Evolutionary conservation across 2,888 invertebrate species (phyloP).

Genomic region (Cyrtodaria siliqua): DNA sequence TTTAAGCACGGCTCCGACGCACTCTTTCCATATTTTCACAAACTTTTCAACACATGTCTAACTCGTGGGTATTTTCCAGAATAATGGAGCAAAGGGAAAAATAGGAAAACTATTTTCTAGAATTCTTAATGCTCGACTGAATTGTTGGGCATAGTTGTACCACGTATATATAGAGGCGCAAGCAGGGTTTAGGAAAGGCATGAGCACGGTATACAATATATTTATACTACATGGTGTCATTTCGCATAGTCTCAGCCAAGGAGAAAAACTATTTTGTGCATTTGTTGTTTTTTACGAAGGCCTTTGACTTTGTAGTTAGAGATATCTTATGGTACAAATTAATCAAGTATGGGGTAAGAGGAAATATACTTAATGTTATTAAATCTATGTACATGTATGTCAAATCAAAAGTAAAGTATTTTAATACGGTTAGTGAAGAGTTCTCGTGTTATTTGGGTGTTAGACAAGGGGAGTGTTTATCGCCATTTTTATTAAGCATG

Average conservation of each 20-base stretch:
- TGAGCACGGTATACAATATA: constrained; percentile 16
- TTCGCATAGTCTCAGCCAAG: not conserved
- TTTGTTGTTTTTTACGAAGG: not conserved
- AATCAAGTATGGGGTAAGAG: not conserved
- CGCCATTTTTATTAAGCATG: constrained; percentile 1
- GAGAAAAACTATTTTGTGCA: not conserved
- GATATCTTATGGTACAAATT: constrained; percentile 3
- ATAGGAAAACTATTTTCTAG: constrained; percentile 26
- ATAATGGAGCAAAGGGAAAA: constrained; percentile 24
- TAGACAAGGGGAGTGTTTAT: constrained; percentile 4
- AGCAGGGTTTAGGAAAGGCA: constrained; percentile 26
- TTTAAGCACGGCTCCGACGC: not conserved
- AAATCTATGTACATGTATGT: constrained; percentile 1
- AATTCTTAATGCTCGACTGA: constrained; percentile 21
- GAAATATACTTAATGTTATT: not conserved
- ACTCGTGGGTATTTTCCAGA: not conserved
- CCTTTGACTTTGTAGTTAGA: constrained; percentile 5
- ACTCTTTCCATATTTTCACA: constrained; percentile 6
- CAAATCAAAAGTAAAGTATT: constrained; percentile 5
- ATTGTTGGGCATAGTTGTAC: constrained; percentile 10
- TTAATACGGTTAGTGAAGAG: not conserved
- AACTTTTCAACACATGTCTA: constrained; percentile 30
- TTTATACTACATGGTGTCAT: not conserved
- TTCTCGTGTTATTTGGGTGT: not conserved
- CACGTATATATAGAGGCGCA: constrained; percentile 24